These are phyloP conservation scores for Amblyteles armatorius DNA, from an alignment of 2,888 invertebrate genomes.

Conservation along the genomic window DNA sequence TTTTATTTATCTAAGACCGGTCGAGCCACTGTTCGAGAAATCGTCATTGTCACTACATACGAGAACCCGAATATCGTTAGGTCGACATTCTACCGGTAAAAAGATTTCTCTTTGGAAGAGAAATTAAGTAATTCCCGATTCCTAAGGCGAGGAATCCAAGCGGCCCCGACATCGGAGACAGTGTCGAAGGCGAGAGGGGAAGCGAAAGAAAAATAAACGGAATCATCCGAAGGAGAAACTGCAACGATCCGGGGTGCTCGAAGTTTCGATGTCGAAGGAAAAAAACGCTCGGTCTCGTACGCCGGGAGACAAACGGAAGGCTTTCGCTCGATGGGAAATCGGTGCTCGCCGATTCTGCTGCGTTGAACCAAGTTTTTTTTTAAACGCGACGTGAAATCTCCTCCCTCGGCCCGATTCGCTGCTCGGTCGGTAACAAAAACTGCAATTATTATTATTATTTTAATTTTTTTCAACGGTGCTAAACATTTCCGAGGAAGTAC, in stretches of 20 bases:
- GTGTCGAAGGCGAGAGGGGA: constrained; percentile 16
- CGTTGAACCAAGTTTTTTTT: neutral
- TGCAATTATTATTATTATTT: no score
- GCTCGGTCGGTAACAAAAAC: no score
- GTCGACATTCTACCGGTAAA: constrained; percentile 27
- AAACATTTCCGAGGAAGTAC: no score
- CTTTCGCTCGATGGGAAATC: constrained; percentile 16
- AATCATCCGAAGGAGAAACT: constrained; percentile 43
- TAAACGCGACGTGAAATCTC: neutral
- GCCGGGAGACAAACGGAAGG: neutral
- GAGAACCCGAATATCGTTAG: constrained; percentile 45
- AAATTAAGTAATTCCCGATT: constrained; percentile 57
- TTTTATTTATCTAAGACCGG: constrained; percentile 54
- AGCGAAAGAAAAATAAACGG: constrained; percentile 37
- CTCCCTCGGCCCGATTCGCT: no score
- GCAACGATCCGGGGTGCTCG: no score
- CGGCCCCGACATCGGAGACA: constrained; percentile 33
- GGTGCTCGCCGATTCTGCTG: neutral
- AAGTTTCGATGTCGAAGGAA: constrained; percentile 10
- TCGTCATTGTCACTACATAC: constrained; percentile 46
- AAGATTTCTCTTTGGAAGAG: constrained; percentile 60
- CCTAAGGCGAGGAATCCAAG: constrained; percentile 21
- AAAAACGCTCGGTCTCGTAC: neutral
- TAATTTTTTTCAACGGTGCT: no score
- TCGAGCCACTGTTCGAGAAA: constrained; percentile 47